A percentile compares a stretch with the other conserved stretches of the same genome.
Conservation (phyloP, 2,113 vertebrate species). For the Felis catus region F.catus_Fca126_mat1.0 CM031415.1:132593501-132594000, state of each 20-base stretch:
- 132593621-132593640: neutral
- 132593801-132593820: constrained; percentile 3
- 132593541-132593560: neutral
- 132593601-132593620: neutral
- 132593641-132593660: neutral
- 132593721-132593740: constrained; percentile 76
- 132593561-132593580: neutral
- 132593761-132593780: neutral
- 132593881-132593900: constrained; percentile 82
- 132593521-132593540: neutral
- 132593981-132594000: neutral
- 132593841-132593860: constrained; percentile 80
- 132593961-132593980: neutral
- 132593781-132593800: neutral
- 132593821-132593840: constrained; percentile 79
- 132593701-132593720: constrained; percentile 81
- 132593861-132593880: constrained; percentile 84
- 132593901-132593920: constrained; percentile 77
- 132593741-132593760: constrained; percentile 47
- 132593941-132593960: neutral
- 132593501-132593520: neutral
- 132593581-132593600: neutral
- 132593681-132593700: constrained; percentile 82
- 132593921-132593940: neutral
- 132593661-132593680: neutral